Base-by-base conservation (phyloP, 2,888 invertebrate genomes). In the Gisinianus flammeolus region DNA sequence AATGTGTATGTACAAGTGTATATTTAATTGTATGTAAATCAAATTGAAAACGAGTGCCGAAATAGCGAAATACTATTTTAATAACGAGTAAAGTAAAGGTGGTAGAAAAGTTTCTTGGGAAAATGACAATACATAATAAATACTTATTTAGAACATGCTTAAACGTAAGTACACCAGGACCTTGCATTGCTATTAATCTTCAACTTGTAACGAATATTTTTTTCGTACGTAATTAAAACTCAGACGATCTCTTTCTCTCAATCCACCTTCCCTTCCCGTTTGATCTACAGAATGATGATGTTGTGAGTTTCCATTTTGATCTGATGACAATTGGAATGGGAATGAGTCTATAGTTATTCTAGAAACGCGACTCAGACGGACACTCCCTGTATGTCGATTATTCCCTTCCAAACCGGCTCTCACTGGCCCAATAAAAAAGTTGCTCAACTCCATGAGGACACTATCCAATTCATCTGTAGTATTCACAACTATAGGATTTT, bases 121-220 rank as follows among this genome's bases (percentile, higher is more conserved):
- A n/a, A n/a, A n/a, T n/a, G n/a, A n/a, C n/a, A n/a, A n/a, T n/a
- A n/a, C n/a, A n/a, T n/a, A n/a, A n/a, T n/a, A n/a, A n/a, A n/a
- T n/a, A n/a, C n/a, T n/a, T n/a, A n/a, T n/a, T n/a, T n/a, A n/a
- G n/a, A n/a, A n/a, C n/a, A n/a, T n/a, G n/a, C n/a, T n/a, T n/a
- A n/a, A n/a, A n/a, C n/a, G n/a, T n/a, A n/a, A n/a, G n/a, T n/a
- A n/a, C n/a, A n/a, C n/a, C n/a, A n/a, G n/a, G n/a, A n/a, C n/a
- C n/a, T n/a, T n/a, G n/a, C n/a, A n/a, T n/a, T n/a, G n/a, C n/a
- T n/a, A 16, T 16, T 71, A 71, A 54, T 71, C 71, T 54, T 71
- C 71, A 3, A 71, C 52, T 54, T 71, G 69, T 10, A 69, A 24
- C 1, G 30, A 54, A 28, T 71, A 71, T 26, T 71, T 54, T 71